Evolutionary conservation across 2,797 vertebrate genomes (phyloP).

Genomic region (Squalus acanthias): DNA sequence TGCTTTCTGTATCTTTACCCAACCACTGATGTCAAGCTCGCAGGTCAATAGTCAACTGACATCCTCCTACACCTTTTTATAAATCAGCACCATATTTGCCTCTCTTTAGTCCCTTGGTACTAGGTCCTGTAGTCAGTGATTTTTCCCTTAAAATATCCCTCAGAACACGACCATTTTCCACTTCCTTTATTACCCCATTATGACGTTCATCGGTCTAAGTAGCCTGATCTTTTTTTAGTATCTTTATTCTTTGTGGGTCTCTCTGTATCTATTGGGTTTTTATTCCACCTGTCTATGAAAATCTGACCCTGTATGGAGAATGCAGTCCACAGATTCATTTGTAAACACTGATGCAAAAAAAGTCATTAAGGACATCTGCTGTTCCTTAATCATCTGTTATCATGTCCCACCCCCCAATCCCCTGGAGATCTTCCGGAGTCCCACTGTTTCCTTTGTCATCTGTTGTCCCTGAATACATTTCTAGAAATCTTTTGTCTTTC

Average conservation of each 20-base stretch:
- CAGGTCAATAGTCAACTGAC: not conserved
- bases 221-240: too few species aligned
- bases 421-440: not conserved
- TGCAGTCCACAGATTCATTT: not conserved
- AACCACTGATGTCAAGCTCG: not conserved
- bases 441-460: not conserved
- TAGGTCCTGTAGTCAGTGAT: not conserved
- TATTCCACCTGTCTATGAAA: not conserved
- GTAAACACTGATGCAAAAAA: not conserved
- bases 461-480: not conserved
- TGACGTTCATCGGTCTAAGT: not conserved
- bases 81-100: not conserved
- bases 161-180: not conserved
- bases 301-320: not conserved
- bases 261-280: too few species aligned
- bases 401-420: not conserved
- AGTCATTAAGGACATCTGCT: slow-evolving; percentile 2
- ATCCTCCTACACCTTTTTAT: not conserved
- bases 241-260: not conserved
- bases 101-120: not conserved
- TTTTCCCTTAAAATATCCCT: not conserved
- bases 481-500: not conserved
- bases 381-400: not conserved
- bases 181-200: not conserved
- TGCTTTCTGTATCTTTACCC: not conserved